Evolutionary conservation across 92 coral and sea anemone species (phyloP), one percentile per base, ranked within the genome.

Genomic region (Umimayanthus chanpuru): DNA sequence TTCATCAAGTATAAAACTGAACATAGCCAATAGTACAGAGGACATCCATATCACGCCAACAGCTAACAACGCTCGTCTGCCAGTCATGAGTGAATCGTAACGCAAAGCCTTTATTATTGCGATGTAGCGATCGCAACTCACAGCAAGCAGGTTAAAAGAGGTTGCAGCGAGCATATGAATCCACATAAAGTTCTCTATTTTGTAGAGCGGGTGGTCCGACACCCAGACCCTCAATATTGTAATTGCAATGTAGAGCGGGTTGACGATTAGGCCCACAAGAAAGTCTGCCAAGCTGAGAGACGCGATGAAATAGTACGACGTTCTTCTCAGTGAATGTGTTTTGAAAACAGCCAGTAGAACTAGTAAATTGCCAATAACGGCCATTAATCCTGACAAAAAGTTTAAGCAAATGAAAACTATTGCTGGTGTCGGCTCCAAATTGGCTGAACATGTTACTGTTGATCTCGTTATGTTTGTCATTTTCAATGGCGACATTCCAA

Each of bases 131-230:
- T 81, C 86, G 53, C 53, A 23, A 16, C 76, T 65, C 29, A 81
- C 64, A 16, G 71, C 61, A 14, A 67, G 75, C 44, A 81, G 76
- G 38, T 68, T 81, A 25, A 81, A 81, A 26, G 86, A 65, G 5
- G 86, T 81, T 11, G 86, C 86, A 14, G 64, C 75, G 1, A 81
- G 75, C 20, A 53, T 66, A 25, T 65, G 86, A 43, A 81, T 26
- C 86, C 86, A 81, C 76, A 81, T 10, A 81, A 81, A 65, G 61
- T 81, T 81, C 75, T 81, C 86, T 4, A 81, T 15, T 28, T 65
- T n/a, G 9, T 81, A 81, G 10, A 81, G 58, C 1, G 75, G 58
- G 25, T 81, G 86, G 26, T 38, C 56, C 47, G 53, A 38, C 56
- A 40, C 86, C 86, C 86, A 81, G 9, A 81, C 86, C 29, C 58